Evolutionary conservation across 2,113 vertebrate genomes (phyloP).

Genomic region (Phainopepla nitens): DNA sequence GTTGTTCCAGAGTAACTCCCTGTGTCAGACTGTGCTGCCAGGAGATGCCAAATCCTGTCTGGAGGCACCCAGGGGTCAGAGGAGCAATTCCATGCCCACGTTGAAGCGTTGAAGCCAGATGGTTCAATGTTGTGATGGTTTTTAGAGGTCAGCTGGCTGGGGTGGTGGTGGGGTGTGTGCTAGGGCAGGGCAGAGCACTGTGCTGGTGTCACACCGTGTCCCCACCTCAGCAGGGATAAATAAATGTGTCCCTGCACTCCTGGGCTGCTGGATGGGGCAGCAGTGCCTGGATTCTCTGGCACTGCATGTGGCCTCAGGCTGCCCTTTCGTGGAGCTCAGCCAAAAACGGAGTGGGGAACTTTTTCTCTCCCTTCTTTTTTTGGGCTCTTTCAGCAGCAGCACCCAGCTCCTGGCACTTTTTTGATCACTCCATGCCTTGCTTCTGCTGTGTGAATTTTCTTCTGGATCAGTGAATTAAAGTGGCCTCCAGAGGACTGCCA

Average conservation of each 20-base stretch:
- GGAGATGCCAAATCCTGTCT: not conserved
- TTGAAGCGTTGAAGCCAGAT: no score
- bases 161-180: accelerated
- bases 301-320: not conserved
- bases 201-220: not conserved
- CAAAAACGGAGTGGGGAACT: accelerated
- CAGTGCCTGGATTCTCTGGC: accelerated
- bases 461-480: not conserved
- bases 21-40: not conserved
- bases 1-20: not conserved
- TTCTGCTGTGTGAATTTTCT: not conserved
- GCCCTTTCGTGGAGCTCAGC: not conserved
- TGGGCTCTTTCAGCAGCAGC: not conserved
- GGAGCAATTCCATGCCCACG: not conserved
- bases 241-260: accelerated
- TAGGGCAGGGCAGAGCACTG: not conserved
- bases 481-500: accelerated
- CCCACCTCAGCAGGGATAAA: not conserved
- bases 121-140: accelerated
- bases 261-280: not conserved
- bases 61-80: not conserved
- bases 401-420: not conserved
- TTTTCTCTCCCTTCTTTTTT: not conserved
- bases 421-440: not conserved
- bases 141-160: not conserved